phyloP scores from a whole-genome alignment of 2,797 vertebrate genomes.

The Cuculus canorus region DNA sequence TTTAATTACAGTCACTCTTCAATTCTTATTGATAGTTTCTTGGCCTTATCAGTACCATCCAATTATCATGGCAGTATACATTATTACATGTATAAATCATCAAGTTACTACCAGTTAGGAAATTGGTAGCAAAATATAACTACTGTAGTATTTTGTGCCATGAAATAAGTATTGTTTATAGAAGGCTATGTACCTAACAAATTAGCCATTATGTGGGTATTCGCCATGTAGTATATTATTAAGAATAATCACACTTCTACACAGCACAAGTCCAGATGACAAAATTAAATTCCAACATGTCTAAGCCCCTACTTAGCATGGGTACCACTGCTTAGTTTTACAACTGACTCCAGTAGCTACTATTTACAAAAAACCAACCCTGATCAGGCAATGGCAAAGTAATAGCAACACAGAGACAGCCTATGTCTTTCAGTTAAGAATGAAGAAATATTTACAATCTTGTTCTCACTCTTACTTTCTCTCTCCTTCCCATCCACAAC shows the following conservation, averaged over 20 bases:
- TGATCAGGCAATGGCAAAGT: background rate
- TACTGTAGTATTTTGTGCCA: background rate
- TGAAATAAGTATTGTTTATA: background rate
- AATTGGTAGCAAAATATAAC: conserved; percentile 37
- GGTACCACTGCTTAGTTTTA: background rate
- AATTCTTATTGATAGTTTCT: conserved; percentile 71
- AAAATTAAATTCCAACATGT: background rate
- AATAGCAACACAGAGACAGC: background rate
- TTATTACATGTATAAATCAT: conserved; percentile 68
- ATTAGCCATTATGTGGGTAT: background rate
- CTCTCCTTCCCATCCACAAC: background rate
- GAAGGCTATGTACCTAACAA: background rate
- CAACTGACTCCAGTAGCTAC: background rate
- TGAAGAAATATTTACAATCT: background rate
- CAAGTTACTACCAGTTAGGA: conserved; percentile 12
- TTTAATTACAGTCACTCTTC: conserved; percentile 67
- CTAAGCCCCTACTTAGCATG: background rate
- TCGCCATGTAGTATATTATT: background rate
- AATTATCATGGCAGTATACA: conserved; percentile 62
- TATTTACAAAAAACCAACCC: background rate
- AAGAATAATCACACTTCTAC: background rate
- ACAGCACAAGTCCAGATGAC: background rate
- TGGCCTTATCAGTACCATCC: conserved; percentile 55
- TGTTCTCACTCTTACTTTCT: background rate
- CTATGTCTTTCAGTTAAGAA: background rate